Conservation (phyloP, 1,140 invertebrate genomes). For the Acromyrmex heyeri region DNA sequence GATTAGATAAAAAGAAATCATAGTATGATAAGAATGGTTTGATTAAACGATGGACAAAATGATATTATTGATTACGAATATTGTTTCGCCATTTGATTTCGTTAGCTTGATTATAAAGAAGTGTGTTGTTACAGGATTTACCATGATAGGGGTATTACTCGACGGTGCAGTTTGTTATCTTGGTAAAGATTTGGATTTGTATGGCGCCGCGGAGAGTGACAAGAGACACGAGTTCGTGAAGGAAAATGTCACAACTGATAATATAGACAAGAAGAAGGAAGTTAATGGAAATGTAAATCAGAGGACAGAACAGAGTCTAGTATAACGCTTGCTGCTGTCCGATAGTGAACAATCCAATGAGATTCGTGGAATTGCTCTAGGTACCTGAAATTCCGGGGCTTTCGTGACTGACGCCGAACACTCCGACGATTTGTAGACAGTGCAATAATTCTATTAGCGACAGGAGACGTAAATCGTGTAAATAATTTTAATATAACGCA, state of each 20-base stretch:
- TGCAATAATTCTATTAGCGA: slow-evolving; percentile 28
- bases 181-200: slow-evolving; percentile 87
- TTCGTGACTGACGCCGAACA: slow-evolving; percentile 27
- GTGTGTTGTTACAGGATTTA: slow-evolving; percentile 84
- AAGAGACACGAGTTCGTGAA: slow-evolving; percentile 80
- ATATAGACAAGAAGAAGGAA: slow-evolving; percentile 64
- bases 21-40: neutral
- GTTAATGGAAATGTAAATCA: slow-evolving; percentile 71
- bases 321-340: slow-evolving; percentile 8
- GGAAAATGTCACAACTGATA: slow-evolving; percentile 64
- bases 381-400: slow-evolving; percentile 60
- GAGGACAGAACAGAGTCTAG: slow-evolving; percentile 34
- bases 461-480: neutral
- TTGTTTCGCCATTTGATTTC: neutral
- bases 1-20: slow-evolving; percentile 31
- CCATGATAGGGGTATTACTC: slow-evolving; percentile 87
- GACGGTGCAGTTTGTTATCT: slow-evolving; percentile 88
- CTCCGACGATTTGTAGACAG: slow-evolving; percentile 12
- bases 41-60: neutral
- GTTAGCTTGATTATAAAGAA: neutral
- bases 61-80: slow-evolving; percentile 28
- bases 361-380: slow-evolving; percentile 45
- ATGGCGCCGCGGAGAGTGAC: slow-evolving; percentile 87
- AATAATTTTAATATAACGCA: slow-evolving; percentile 26
- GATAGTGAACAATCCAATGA: neutral